A percentile compares a stretch with the other conserved stretches of the same genome.
Conservation (phyloP, 2,888 invertebrate species). For the Macrosiphum euphorbiae region DNA sequence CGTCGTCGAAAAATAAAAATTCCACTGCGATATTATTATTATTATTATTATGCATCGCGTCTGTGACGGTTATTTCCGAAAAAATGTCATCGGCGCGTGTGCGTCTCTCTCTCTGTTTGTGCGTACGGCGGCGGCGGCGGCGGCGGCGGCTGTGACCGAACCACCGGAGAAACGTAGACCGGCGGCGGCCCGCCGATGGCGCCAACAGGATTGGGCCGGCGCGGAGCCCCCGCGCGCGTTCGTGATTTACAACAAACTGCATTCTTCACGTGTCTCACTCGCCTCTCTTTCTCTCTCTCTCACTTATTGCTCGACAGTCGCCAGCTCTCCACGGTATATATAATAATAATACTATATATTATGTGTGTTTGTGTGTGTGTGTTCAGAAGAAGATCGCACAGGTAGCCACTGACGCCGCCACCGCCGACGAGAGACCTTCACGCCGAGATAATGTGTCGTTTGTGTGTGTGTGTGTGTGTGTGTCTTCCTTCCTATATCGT, state of each 20-base stretch:
- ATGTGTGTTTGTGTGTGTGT: background rate
- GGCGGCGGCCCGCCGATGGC: conserved; percentile 46
- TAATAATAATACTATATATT: conserved; percentile 5
- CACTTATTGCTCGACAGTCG: background rate
- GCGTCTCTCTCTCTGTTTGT: background rate
- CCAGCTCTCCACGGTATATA: background rate
- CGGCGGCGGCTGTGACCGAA: conserved; percentile 41
- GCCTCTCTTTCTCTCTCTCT: background rate
- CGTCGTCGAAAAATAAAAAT: background rate
- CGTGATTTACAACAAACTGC: conserved; percentile 64
- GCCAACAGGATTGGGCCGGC: conserved; percentile 59
- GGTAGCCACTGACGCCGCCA: conserved; percentile 15
- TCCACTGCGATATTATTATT: background rate
- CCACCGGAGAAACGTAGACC: conserved; percentile 40
- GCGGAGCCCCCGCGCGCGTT: conserved; percentile 46
- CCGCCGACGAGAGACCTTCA: conserved; percentile 36
- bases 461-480: background rate
- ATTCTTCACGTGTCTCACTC: conserved; percentile 47
- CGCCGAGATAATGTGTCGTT: conserved; percentile 23
- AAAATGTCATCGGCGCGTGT: conserved; percentile 50
- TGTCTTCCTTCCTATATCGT: background rate
- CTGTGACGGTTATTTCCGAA: conserved; percentile 35
- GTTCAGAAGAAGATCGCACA: conserved; percentile 56
- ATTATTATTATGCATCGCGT: background rate
- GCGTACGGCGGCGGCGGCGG: background rate